Conservation (phyloP, 2,888 invertebrate species). For the Heliconius cydno region DNA sequence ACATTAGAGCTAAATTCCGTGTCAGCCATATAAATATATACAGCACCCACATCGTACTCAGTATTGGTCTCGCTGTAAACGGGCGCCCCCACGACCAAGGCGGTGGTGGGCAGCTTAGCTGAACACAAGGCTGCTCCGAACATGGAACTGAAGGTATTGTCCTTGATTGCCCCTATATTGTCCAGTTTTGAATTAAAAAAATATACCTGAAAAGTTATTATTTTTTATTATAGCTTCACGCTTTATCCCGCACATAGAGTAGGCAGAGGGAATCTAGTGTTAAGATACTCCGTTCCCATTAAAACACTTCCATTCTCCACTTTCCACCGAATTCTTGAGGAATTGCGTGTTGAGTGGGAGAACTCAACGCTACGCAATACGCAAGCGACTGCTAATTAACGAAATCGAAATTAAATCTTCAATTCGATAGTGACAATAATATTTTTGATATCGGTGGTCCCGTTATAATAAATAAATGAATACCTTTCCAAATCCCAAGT, state of each 20-base stretch:
- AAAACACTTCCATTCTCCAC: too few relatives aligned
- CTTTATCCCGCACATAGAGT: not conserved
- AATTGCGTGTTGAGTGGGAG: too few relatives aligned
- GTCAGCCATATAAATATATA: conserved; percentile 73
- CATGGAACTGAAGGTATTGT: conserved; percentile 77
- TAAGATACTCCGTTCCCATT: too few relatives aligned
- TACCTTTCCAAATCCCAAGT: conserved; percentile 60
- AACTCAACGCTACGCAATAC: too few relatives aligned
- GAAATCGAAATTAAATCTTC: too few relatives aligned
- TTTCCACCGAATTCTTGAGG: too few relatives aligned
- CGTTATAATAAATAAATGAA: conserved; percentile 19
- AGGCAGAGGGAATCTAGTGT: not conserved
- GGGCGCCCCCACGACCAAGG: conserved; percentile 86
- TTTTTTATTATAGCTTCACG: not conserved
- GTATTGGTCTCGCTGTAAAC: conserved; percentile 48
- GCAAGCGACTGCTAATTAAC: too few relatives aligned
- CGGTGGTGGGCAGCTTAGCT: conserved; percentile 71
- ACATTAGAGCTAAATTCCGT: conserved; percentile 41
- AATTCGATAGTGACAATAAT: not conserved
- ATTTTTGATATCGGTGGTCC: not conserved
- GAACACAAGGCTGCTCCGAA: conserved; percentile 83
- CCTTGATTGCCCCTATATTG: conserved; percentile 23
- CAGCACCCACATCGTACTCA: conserved; percentile 79
- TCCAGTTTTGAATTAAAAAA: conserved; percentile 42
- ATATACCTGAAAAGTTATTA: conserved; percentile 48